Conservation (phyloP, 2,113 vertebrate genomes). For the Mellivora capensis region DNA sequence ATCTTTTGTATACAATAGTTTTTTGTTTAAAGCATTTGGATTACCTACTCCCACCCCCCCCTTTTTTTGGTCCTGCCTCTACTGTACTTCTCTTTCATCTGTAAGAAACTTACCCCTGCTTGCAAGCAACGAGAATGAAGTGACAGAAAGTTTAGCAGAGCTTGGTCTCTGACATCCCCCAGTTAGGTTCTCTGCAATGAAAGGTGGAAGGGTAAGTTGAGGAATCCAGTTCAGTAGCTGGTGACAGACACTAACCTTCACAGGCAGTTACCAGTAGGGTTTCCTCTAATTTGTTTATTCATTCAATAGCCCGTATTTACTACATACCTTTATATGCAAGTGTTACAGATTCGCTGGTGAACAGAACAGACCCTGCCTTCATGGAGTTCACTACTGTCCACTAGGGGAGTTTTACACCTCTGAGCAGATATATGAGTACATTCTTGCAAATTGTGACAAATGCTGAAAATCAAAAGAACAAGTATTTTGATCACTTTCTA, state of each 20-base stretch:
- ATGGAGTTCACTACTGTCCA: not conserved
- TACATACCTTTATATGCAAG: not conserved
- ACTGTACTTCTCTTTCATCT: not conserved
- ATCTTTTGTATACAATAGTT: not conserved
- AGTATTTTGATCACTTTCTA: not conserved
- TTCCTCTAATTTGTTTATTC: not conserved
- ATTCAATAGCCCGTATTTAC: not conserved
- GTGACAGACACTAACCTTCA: not conserved
- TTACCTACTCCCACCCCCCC: not conserved
- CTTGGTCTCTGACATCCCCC: not conserved
- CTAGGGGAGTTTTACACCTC: not conserved
- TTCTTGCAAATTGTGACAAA: not conserved
- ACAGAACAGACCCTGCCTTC: not conserved
- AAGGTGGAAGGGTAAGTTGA: not conserved
- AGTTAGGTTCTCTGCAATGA: not conserved
- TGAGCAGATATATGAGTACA: not conserved
- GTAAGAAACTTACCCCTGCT: not conserved
- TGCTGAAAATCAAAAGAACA: not conserved
- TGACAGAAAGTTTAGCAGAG: not conserved
- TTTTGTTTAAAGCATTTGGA: not conserved
- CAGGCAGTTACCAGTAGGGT: not conserved
- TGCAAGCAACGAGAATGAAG: not conserved
- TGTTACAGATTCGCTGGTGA: not conserved
- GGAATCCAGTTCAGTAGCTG: not conserved
- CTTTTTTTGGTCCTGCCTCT: not conserved